These are phyloP conservation scores for Sinosuthora webbiana DNA, from an alignment of 2,113 vertebrate genomes.

Conservation along the genomic window DNA sequence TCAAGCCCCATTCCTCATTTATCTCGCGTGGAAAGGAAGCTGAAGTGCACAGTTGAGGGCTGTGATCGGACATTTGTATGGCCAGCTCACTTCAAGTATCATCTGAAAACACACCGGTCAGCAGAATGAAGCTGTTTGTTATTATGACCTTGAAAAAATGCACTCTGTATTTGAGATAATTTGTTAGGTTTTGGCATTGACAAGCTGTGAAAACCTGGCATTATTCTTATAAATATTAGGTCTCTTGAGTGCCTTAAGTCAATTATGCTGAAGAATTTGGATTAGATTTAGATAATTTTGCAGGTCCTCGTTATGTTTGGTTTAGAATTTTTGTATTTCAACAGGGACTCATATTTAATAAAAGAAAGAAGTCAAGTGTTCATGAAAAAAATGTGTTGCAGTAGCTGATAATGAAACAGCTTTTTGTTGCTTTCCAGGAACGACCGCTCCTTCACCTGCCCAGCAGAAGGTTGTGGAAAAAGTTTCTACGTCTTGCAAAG, in stretches of 20 bases:
- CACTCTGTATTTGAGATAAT: neutral
- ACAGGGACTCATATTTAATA: neutral
- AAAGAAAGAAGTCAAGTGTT: neutral
- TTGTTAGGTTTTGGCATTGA: neutral
- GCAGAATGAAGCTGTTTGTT: neutral
- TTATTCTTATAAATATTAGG: neutral
- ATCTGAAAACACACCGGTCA: slow-evolving; percentile 96
- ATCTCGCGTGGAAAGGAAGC: slow-evolving; percentile 83
- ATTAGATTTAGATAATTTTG: neutral
- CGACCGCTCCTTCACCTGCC: slow-evolving; percentile 91
- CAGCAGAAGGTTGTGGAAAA: slow-evolving; percentile 95
- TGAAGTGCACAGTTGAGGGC: slow-evolving; percentile 92
- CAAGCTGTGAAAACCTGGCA: neutral
- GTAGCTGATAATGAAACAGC: neutral
- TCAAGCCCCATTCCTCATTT: slow-evolving; percentile 71
- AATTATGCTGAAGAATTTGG: neutral
- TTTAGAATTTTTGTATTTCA: neutral
- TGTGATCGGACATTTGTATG: slow-evolving; percentile 94
- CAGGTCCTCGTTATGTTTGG: neutral
- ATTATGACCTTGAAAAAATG: neutral
- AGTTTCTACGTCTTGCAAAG: slow-evolving; percentile 97
- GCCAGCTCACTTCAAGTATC: slow-evolving; percentile 96
- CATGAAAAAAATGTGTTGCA: neutral
- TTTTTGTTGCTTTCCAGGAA: slow-evolving; percentile 78
- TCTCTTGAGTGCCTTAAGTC: neutral